phyloP scores from a whole-genome alignment of 2,797 vertebrate genomes.

The Meda fulgida region DNA sequence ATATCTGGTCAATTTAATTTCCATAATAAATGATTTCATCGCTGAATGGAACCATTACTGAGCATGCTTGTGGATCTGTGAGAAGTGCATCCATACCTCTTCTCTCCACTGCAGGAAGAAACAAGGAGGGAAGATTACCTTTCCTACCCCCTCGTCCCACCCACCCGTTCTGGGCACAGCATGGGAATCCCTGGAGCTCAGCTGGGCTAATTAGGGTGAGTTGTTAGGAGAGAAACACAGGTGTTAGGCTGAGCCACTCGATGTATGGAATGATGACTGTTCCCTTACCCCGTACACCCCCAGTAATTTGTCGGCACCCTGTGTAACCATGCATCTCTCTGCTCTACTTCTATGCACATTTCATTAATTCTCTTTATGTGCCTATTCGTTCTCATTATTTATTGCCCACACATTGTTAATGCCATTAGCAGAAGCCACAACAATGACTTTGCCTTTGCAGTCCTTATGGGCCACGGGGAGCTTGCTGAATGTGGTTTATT shows the following conservation, averaged over 20 bases:
- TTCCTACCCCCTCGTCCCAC: slow-evolving; percentile 27
- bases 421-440: slow-evolving; percentile 81
- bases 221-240: slow-evolving; percentile 90
- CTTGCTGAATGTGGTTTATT: slow-evolving; percentile 73
- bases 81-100: neutral
- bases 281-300: slow-evolving; percentile 74
- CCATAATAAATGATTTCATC: neutral
- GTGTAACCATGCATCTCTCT: slow-evolving; percentile 94
- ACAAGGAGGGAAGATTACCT: slow-evolving; percentile 23
- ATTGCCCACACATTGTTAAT: slow-evolving; percentile 95
- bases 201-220: slow-evolving; percentile 99
- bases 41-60: neutral
- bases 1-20: slow-evolving; percentile 6
- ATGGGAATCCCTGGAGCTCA: slow-evolving; percentile 86
- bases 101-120: slow-evolving; percentile 41
- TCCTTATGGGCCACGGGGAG: slow-evolving; percentile 71
- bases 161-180: slow-evolving; percentile 65
- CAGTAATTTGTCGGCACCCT: slow-evolving; percentile 94
- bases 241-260: slow-evolving; percentile 94
- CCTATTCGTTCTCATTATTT: slow-evolving; percentile 90
- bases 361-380: slow-evolving; percentile 82
- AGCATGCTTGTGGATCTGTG: neutral
- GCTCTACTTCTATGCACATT: slow-evolving; percentile 89
- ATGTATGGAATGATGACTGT: slow-evolving; percentile 93
- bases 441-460: slow-evolving; percentile 80